Percentiles rank a stretch among this genome's conserved stretches.
Conservation (phyloP, 2,888 invertebrate species). For the Caenorhabditis sp. region DNA sequence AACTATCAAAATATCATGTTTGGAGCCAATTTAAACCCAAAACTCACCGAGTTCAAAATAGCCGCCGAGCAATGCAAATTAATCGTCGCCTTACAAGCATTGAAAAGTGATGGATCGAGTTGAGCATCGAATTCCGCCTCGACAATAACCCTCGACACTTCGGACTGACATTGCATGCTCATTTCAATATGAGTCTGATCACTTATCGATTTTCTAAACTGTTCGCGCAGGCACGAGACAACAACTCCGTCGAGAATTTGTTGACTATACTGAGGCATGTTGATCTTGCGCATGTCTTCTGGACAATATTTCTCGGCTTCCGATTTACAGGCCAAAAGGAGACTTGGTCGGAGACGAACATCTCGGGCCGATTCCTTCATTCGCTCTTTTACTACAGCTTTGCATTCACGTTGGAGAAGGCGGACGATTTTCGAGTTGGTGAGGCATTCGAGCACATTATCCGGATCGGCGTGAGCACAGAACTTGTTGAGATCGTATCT, state of each 20-base stretch:
- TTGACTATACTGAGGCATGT: slow-evolving; percentile 57
- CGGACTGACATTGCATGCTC: slow-evolving; percentile 38
- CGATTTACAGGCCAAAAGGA: slow-evolving; percentile 82
- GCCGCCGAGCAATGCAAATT: slow-evolving; percentile 53
- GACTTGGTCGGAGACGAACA: slow-evolving; percentile 86
- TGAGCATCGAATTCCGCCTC: slow-evolving; percentile 83
- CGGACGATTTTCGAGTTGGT: slow-evolving; percentile 67
- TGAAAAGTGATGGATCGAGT: slow-evolving; percentile 84
- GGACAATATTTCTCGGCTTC: slow-evolving; percentile 72
- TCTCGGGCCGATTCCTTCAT: slow-evolving; percentile 75
- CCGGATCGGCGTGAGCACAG: slow-evolving; percentile 56
- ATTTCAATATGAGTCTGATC: slow-evolving; percentile 41
- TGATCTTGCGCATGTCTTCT: slow-evolving; percentile 64
- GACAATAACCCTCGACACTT: slow-evolving; percentile 60
- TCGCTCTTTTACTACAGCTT: slow-evolving; percentile 51
- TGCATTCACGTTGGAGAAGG: slow-evolving; percentile 61
- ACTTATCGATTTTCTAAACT: slow-evolving; percentile 56
- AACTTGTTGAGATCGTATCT: slow-evolving; percentile 72
- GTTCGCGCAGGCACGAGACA: slow-evolving; percentile 62
- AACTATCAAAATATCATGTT: too few species aligned
- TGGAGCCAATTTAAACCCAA: too few species aligned
- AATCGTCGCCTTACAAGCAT: slow-evolving; percentile 77
- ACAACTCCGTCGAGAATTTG: slow-evolving; percentile 60
- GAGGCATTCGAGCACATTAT: slow-evolving; percentile 66
- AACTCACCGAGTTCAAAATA: slow-evolving; percentile 43